Percentiles rank a stretch among this genome's conserved stretches.
Evolutionary conservation across 1,140 invertebrate genomes (phyloP).

Genomic region (Micrasema minimum): DNA sequence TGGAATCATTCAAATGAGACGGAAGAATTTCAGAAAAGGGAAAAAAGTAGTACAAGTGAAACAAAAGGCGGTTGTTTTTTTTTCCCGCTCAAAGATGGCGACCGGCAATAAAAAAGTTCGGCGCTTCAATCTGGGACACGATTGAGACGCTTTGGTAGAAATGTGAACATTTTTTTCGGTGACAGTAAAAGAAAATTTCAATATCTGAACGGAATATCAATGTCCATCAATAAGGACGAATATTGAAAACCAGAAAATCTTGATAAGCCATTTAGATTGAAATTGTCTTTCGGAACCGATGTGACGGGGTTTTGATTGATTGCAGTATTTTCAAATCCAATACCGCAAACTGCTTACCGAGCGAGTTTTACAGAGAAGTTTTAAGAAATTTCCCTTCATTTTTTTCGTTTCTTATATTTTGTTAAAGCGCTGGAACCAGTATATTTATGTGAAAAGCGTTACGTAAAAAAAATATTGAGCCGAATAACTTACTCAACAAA

Average conservation of each 20-base stretch:
- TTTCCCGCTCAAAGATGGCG: conserved; percentile 18
- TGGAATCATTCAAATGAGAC: conserved; percentile 43
- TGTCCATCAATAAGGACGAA: conserved; percentile 17
- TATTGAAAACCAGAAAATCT: conserved; percentile 19
- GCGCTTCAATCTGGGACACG: conserved; percentile 18
- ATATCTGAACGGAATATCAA: conserved; percentile 26
- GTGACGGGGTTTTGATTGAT: conserved; percentile 1
- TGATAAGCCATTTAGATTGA: conserved; percentile 16
- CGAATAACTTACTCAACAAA: too few relatives aligned
- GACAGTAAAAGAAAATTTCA: conserved; percentile 25
- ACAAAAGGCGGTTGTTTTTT: conserved; percentile 25
- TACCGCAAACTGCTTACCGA: too few relatives aligned
- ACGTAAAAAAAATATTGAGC: too few relatives aligned
- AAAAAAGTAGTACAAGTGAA: conserved; percentile 25
- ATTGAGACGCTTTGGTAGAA: conserved; percentile 25
- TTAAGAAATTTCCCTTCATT: too few relatives aligned
- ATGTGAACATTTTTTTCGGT: conserved; percentile 21
- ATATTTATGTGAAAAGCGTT: too few relatives aligned
- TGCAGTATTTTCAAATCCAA: neutral
- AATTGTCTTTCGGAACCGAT: conserved; percentile 5
- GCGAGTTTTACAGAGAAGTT: too few relatives aligned
- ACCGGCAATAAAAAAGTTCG: conserved; percentile 4
- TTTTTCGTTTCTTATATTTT: too few relatives aligned
- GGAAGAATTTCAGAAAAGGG: conserved; percentile 33
- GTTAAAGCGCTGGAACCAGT: too few relatives aligned